A percentile compares a stretch with the other conserved stretches of the same genome.
These are phyloP conservation scores for Drosophila nr. perissopoda DNA, from an alignment of 2,888 invertebrate genomes.

Conservation along the genomic window DNA sequence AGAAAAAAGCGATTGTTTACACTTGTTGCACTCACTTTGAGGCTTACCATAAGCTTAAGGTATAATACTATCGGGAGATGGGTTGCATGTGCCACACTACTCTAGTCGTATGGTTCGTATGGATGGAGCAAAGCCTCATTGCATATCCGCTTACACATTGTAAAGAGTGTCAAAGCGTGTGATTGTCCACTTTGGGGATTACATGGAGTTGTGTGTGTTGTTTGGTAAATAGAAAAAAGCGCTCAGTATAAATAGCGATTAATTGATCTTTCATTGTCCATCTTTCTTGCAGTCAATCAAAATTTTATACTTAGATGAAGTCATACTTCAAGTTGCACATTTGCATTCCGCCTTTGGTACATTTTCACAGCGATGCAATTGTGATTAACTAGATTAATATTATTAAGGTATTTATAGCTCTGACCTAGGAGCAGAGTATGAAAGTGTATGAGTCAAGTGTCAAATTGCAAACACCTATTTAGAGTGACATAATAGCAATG, in stretches of 20 bases:
- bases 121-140: not conserved
- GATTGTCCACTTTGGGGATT: constrained; percentile 3
- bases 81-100: not conserved
- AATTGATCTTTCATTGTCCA: not conserved
- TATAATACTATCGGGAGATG: too few species aligned
- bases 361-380: not conserved
- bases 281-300: not conserved
- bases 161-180: not conserved
- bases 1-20: not conserved
- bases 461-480: not conserved
- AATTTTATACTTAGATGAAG: not conserved
- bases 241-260: not conserved
- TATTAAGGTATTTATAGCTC: too few species aligned
- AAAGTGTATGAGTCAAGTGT: not conserved
- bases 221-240: not conserved
- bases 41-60: not conserved
- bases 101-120: not conserved
- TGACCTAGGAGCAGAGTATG: not conserved
- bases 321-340: not conserved
- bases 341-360: not conserved
- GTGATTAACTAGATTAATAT: not conserved
- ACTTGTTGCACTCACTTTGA: not conserved
- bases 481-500: not conserved
- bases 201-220: not conserved
- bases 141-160: constrained; percentile 4